Evolutionary conservation across 2,113 vertebrate species (phyloP).

Genomic region (Oncorhynchus kisutch): DNA sequence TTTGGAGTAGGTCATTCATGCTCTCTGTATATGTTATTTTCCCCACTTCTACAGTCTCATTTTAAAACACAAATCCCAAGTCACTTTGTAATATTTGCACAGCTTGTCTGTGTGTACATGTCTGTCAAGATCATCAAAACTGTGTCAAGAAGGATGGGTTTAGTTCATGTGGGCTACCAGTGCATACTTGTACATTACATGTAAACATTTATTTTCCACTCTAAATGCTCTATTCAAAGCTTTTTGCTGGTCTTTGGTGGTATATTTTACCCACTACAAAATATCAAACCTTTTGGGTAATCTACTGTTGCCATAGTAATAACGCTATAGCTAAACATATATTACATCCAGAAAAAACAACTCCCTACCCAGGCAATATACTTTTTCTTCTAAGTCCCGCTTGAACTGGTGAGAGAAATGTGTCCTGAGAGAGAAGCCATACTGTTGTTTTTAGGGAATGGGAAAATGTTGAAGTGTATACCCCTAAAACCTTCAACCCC

Average conservation of each 20-base stretch:
- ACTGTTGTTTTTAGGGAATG: conserved; percentile 46
- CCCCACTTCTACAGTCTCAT: conserved; percentile 53
- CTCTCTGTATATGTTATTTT: conserved; percentile 37
- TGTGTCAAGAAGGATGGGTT: conserved; percentile 70
- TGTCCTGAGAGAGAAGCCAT: neutral
- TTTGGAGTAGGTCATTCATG: conserved; percentile 39
- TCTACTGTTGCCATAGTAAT: neutral
- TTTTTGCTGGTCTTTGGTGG: neutral
- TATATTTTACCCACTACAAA: neutral
- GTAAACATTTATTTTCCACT: conserved; percentile 41
- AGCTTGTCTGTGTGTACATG: conserved; percentile 75
- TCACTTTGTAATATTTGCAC: conserved; percentile 69
- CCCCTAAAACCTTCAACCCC: conserved; percentile 29
- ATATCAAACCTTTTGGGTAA: neutral
- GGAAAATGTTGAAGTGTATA: conserved; percentile 49
- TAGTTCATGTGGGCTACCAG: conserved; percentile 54
- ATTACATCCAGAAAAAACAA: neutral
- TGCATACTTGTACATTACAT: conserved; percentile 53
- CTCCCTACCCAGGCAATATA: neutral
- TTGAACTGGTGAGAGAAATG: neutral
- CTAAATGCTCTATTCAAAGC: conserved; percentile 29
- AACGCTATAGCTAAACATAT: neutral
- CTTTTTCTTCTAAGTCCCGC: conserved; percentile 3
- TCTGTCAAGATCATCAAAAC: conserved; percentile 70
- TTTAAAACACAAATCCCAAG: conserved; percentile 62